Base-by-base conservation (phyloP, 2,797 vertebrate species). In the Siniperca scherzeri region DNA sequence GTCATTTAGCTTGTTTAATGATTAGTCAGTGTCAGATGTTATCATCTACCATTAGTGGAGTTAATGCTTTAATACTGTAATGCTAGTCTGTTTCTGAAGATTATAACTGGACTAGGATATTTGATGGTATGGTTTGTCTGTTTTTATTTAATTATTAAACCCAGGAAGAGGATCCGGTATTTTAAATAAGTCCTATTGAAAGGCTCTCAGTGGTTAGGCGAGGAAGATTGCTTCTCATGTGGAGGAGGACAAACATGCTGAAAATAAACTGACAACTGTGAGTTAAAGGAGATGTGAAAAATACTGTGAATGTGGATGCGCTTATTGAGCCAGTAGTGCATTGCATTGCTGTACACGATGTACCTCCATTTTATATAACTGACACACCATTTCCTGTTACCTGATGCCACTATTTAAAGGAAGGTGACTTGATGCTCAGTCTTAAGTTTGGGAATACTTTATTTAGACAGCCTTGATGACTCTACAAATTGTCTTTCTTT, bases 81-180 rank as follows among this genome's bases (percentile, higher is more conserved):
- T 82, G 67, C 83, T 73, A 22, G 59, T 82, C 82, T 89, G 81
- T 89, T 89, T 89, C 60, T 70, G 59, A 84, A 89, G 91, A 93
- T 93, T 92, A 94, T 83, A 75, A 84, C 82, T 30, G 30, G 30
- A 30, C 30, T 30, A 3, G 30, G 30, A 30, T 30, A 90, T 91
- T 80, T 89, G 87, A 82, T 64, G 40, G 70, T 85, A 70, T 73
- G 86, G 64, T 83, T 74, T 87, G 64, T 86, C 83, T 74, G 75
- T 86, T 46, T 88, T 67, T 68, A 69, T 89, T 90, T 93, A 91
- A 91, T 92, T 78, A 77, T 94, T 89, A 91, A 89, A 73, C 44
- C 59, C 62, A 55, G 59, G 70, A 88, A 68, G 78, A 70, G 66
- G 77, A 67, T 78, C 71, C 42, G 30, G 21, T 74, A 70, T 84